Evolutionary conservation across 2,888 invertebrate genomes (phyloP).

Genomic region (Aleiodes alternator): DNA sequence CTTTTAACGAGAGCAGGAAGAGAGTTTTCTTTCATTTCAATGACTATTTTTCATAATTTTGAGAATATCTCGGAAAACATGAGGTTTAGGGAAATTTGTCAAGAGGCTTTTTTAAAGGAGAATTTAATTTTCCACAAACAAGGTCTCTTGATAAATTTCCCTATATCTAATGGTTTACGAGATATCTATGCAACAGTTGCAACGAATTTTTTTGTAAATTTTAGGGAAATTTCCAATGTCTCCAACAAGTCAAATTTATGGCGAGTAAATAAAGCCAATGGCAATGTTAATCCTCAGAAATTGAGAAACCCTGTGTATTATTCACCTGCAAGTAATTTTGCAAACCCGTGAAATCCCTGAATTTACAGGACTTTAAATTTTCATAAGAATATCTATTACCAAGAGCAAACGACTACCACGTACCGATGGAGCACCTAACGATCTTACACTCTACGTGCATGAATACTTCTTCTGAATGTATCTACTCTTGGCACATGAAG

Average conservation of each 20-base stretch:
- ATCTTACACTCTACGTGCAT: constrained; percentile 46
- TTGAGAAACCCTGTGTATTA: constrained; percentile 17
- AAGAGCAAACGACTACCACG: constrained; percentile 24
- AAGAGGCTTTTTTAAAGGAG: too few species aligned
- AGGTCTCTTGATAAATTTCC: too few species aligned
- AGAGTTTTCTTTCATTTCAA: too few species aligned
- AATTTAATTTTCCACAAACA: too few species aligned
- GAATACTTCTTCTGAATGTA: constrained; percentile 55
- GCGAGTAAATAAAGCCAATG: constrained; percentile 33
- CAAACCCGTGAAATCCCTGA: constrained; percentile 6
- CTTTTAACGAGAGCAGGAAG: too few species aligned
- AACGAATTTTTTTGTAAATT: not conserved
- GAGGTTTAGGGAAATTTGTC: too few species aligned
- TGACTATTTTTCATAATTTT: too few species aligned
- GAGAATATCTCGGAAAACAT: too few species aligned
- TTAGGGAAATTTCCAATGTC: too few species aligned
- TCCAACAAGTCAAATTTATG: constrained; percentile 5
- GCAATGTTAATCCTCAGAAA: constrained; percentile 19
- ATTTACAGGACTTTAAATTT: constrained; percentile 27
- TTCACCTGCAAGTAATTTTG: not conserved
- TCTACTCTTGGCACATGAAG: constrained; percentile 43
- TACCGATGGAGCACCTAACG: constrained; percentile 42
- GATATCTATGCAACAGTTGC: too few species aligned
- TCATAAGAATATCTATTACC: constrained; percentile 25
- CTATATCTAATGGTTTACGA: too few species aligned